These are phyloP conservation scores for Trissonchulus sp. DNA, from an alignment of 2,888 invertebrate species.

Conservation along the genomic window DNA sequence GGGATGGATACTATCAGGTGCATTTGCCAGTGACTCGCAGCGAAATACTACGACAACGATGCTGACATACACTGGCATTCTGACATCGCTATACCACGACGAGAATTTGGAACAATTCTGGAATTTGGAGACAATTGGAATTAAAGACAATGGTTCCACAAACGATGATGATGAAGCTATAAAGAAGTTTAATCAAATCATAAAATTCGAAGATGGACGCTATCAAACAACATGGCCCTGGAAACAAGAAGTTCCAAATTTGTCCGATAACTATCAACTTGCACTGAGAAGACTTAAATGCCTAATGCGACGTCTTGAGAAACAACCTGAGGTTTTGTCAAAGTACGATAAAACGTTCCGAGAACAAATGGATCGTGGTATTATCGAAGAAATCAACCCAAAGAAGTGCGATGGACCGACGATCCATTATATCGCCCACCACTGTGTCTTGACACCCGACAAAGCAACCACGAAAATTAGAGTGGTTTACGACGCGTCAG, in stretches of 20 bases:
- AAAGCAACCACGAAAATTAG: constrained; percentile 40
- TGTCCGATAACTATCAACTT: neutral
- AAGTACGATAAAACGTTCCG: constrained; percentile 28
- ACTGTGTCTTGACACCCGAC: constrained; percentile 32
- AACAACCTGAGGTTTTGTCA: constrained; percentile 8
- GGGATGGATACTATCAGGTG: too few relatives aligned
- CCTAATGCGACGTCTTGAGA: neutral
- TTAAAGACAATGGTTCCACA: neutral
- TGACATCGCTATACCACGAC: too few relatives aligned
- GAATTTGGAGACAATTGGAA: neutral
- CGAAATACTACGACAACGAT: too few relatives aligned
- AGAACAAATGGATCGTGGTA: constrained; percentile 25
- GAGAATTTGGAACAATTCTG: too few relatives aligned
- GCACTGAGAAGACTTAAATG: neutral
- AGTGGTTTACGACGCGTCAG: constrained; percentile 40
- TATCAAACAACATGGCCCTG: neutral
- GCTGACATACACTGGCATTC: too few relatives aligned
- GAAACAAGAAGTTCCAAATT: neutral
- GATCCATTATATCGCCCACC: constrained; percentile 35
- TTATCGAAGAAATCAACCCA: constrained; percentile 26
- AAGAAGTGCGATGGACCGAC: neutral
- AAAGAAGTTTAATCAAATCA: neutral
- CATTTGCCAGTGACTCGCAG: too few relatives aligned
- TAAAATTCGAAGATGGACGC: neutral
- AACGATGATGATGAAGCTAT: too few relatives aligned